Evolutionary conservation across 2,797 vertebrate species (phyloP).

Genomic region (Halcyon smyrnensis): DNA sequence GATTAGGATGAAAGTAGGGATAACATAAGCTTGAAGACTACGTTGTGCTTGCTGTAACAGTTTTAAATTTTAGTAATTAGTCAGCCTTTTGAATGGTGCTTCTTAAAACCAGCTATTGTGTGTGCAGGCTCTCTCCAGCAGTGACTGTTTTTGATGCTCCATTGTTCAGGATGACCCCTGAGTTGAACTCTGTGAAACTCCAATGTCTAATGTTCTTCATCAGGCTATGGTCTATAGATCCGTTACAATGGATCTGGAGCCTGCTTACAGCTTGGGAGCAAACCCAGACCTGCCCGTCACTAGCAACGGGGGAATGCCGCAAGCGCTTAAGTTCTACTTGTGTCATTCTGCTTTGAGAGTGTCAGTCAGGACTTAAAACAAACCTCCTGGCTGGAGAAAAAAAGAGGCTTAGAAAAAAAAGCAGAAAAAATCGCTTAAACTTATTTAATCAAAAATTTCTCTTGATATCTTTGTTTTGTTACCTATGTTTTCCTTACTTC

Average conservation of each 20-base stretch:
- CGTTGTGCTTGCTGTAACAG: conserved; percentile 60
- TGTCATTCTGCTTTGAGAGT: conserved; percentile 35
- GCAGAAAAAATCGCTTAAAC: not conserved
- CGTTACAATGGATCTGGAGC: conserved; percentile 56
- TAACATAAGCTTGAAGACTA: not conserved
- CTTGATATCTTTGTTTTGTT: not conserved
- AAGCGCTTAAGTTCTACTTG: not conserved
- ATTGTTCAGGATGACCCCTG: conserved; percentile 67
- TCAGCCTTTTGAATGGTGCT: conserved; percentile 40
- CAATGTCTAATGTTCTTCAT: conserved; percentile 68
- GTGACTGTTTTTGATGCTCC: conserved; percentile 69
- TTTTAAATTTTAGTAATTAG: conserved; percentile 71
- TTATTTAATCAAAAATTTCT: not conserved
- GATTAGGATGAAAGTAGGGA: not conserved
- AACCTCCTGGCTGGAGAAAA: not conserved
- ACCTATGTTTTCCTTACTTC: not conserved
- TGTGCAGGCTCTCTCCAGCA: conserved; percentile 60
- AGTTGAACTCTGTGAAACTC: conserved; percentile 66
- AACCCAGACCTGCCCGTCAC: conserved; percentile 46
- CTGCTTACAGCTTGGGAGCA: conserved; percentile 59
- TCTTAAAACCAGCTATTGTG: conserved; percentile 68
- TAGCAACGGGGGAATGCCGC: conserved; percentile 21
- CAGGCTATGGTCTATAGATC: conserved; percentile 64
- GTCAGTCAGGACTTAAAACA: conserved; percentile 17
- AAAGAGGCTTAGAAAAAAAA: not conserved